These are phyloP conservation scores for Acanthurus leucopareius DNA, from an alignment of 2,797 vertebrate genomes.

Conservation along the genomic window DNA sequence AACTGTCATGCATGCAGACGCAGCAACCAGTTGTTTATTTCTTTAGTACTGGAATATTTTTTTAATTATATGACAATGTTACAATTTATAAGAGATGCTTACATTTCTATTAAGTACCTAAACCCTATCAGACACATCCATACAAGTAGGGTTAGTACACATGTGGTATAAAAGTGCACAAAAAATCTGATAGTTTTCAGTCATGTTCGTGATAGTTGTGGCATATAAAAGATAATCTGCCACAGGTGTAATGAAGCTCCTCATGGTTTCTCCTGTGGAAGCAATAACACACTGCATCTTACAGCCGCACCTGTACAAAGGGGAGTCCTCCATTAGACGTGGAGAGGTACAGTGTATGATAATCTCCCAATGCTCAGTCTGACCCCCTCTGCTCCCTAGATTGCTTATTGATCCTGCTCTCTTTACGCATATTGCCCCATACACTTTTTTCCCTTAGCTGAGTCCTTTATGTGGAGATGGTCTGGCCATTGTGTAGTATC, in stretches of 20 bases:
- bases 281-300: slow-evolving; percentile 8
- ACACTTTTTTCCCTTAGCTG: slow-evolving; percentile 48
- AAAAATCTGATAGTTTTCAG: neutral
- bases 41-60: too few species aligned
- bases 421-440: slow-evolving; percentile 72
- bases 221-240: neutral
- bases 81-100: too few species aligned
- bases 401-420: slow-evolving; percentile 88
- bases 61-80: too few species aligned
- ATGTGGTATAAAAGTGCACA: too few species aligned
- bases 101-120: too few species aligned
- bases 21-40: too few species aligned
- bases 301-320: slow-evolving; percentile 24
- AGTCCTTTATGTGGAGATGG: slow-evolving; percentile 50
- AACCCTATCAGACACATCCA: too few species aligned
- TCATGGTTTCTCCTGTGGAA: slow-evolving; percentile 8
- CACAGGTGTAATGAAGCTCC: slow-evolving; percentile 2
- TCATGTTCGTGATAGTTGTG: neutral
- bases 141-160: too few species aligned
- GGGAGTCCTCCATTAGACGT: slow-evolving; percentile 60
- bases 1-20: too few species aligned
- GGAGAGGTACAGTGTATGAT: slow-evolving; percentile 68
- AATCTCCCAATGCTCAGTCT: slow-evolving; percentile 69
- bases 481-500: slow-evolving; percentile 52
- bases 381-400: slow-evolving; percentile 79